These are phyloP conservation scores for Coregonus ussuriensis DNA, from an alignment of 2,797 vertebrate genomes.

Conservation along the genomic window DNA sequence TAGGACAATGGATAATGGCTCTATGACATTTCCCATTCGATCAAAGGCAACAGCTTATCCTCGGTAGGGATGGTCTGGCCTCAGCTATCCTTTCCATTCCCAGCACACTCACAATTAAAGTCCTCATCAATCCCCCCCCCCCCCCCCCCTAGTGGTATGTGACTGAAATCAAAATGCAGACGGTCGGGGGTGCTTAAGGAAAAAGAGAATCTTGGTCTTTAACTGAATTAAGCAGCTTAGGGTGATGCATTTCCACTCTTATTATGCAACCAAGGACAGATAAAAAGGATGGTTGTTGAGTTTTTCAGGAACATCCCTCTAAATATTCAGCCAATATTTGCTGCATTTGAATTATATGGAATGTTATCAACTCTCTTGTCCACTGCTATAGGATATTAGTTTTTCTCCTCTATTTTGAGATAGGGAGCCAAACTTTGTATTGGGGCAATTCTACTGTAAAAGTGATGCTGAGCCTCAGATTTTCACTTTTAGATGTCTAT, in stretches of 20 bases:
- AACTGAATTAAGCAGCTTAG: constrained; percentile 10
- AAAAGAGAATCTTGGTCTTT: constrained; percentile 22
- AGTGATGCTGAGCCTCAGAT: too few species aligned
- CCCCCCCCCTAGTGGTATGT: constrained; percentile 17
- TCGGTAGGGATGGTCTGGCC: not conserved
- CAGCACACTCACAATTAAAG: constrained; percentile 21
- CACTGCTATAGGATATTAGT: too few species aligned
- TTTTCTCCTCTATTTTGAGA: too few species aligned
- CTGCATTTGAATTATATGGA: not conserved
- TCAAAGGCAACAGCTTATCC: constrained; percentile 7
- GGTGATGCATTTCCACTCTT: not conserved
- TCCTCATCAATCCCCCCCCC: constrained; percentile 15
- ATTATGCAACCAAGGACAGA: not conserved
- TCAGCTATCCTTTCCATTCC: constrained; percentile 10
- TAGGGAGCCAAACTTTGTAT: too few species aligned
- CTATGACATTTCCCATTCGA: constrained; percentile 11
- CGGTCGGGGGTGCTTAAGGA: not conserved
- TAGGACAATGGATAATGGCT: constrained; percentile 16
- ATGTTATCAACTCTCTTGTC: too few species aligned
- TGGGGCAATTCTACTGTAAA: too few species aligned
- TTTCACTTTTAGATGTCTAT: too few species aligned
- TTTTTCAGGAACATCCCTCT: not conserved
- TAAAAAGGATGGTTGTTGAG: not conserved
- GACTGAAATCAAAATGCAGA: constrained; percentile 18
- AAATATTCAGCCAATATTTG: not conserved